Evolutionary conservation across 2,888 invertebrate species (phyloP).

Genomic region (Orgyia antiqua): DNA sequence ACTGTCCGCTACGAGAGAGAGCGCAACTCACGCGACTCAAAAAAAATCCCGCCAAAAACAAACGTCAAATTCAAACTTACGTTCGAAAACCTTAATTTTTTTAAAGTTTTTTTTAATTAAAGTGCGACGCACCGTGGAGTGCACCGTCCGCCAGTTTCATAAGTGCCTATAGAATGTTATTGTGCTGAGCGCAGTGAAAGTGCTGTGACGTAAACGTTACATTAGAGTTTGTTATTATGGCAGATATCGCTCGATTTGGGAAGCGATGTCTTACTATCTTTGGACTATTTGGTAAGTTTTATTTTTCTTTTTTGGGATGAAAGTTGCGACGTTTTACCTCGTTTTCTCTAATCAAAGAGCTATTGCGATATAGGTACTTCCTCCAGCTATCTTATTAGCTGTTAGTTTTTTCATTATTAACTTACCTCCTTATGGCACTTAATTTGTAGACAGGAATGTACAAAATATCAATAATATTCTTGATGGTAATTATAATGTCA

Average conservation of each 20-base stretch:
- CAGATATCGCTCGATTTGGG: slow-evolving; percentile 60
- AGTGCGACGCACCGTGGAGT: slow-evolving; percentile 64
- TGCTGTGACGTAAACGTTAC: slow-evolving; percentile 69
- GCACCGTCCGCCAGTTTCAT: slow-evolving; percentile 56
- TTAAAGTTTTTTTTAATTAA: slow-evolving; percentile 27
- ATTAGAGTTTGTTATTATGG: slow-evolving; percentile 61
- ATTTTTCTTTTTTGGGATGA: slow-evolving; percentile 1
- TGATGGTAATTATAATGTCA: too few species aligned
- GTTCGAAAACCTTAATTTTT: slow-evolving; percentile 29
- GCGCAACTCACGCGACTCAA: slow-evolving; percentile 55
- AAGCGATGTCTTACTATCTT: slow-evolving; percentile 59
- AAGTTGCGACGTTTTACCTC: too few species aligned
- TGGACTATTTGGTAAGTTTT: slow-evolving; percentile 46
- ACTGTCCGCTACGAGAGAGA: slow-evolving; percentile 62
- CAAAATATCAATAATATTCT: too few species aligned
- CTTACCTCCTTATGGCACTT: too few species aligned
- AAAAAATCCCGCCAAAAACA: slow-evolving; percentile 52
- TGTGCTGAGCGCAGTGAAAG: slow-evolving; percentile 64
- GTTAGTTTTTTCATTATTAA: too few species aligned
- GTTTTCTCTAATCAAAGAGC: too few species aligned
- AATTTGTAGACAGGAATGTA: too few species aligned
- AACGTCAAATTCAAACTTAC: slow-evolving; percentile 31
- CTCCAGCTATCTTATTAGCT: too few species aligned
- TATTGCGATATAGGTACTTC: too few species aligned
- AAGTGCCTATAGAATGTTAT: slow-evolving; percentile 59